A percentile compares a stretch with the other conserved stretches of the same genome.
phyloP scores from a whole-genome alignment of 2,797 vertebrate genomes.

The Sebastes miniatus region DNA sequence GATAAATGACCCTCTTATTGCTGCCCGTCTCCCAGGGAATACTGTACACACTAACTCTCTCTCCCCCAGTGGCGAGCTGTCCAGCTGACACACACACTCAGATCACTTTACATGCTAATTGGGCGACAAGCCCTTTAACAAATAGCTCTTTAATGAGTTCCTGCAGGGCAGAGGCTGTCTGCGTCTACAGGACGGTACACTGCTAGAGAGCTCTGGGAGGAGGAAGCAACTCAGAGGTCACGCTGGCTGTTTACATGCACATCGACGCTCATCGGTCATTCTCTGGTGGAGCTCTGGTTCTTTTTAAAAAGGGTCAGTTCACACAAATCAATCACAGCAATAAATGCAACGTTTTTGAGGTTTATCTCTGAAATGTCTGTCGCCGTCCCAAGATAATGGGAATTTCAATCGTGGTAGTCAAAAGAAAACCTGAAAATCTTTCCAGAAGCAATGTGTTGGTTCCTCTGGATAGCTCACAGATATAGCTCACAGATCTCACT shows the following conservation, averaged over 20 bases:
- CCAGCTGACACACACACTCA: constrained; percentile 51
- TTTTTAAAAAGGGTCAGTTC: neutral
- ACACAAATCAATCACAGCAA: too few relatives aligned
- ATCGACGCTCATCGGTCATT: neutral
- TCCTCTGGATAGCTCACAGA: neutral
- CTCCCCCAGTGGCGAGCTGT: constrained; percentile 38
- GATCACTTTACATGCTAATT: constrained; percentile 78
- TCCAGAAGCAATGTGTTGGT: neutral
- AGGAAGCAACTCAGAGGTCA: constrained; percentile 27
- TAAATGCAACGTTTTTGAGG: too few relatives aligned
- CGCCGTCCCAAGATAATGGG: neutral
- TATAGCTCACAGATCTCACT: neutral
- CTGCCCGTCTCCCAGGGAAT: constrained; percentile 61
- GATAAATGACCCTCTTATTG: constrained; percentile 75
- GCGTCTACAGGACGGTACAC: neutral
- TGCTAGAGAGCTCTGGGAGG: neutral
- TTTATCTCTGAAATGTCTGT: neutral
- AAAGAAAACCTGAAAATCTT: neutral
- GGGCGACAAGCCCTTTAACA: constrained; percentile 63
- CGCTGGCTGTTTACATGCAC: neutral
- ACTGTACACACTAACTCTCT: constrained; percentile 35
- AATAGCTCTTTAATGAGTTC: constrained; percentile 64
- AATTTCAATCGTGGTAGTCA: neutral
- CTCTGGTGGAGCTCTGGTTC: neutral
- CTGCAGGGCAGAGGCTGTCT: constrained; percentile 18